A percentile compares a stretch with the other conserved stretches of the same genome.
Evolutionary conservation across 1,140 invertebrate species (phyloP).

Genomic region (Cotesia chilonis): DNA sequence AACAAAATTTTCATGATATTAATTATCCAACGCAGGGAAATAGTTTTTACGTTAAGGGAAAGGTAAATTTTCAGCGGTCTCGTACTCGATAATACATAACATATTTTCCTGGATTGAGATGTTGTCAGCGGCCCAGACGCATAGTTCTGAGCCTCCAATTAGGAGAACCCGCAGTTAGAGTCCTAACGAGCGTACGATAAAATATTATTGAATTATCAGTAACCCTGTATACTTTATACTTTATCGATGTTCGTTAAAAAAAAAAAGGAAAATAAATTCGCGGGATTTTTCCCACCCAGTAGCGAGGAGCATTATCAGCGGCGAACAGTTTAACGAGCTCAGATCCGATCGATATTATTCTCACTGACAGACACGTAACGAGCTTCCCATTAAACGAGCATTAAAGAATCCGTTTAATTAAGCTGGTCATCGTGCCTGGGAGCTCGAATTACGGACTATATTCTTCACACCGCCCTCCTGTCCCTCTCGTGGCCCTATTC

Average conservation of each 20-base stretch:
- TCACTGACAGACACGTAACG: slow-evolving; percentile 31
- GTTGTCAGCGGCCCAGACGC: neutral
- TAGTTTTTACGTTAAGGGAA: too few species aligned
- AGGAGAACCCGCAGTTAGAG: slow-evolving; percentile 33
- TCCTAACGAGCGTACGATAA: slow-evolving; percentile 42
- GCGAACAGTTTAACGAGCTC: slow-evolving; percentile 12
- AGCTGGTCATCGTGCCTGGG: slow-evolving; percentile 21
- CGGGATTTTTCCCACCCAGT: slow-evolving; percentile 9
- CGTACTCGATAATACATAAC: too few species aligned
- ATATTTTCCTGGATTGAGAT: slow-evolving; percentile 16
- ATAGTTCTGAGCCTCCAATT: slow-evolving; percentile 34
- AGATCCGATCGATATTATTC: slow-evolving; percentile 35
- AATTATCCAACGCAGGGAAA: too few species aligned
- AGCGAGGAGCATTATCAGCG: neutral
- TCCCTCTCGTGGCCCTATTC: neutral
- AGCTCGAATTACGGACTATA: slow-evolving; percentile 28
- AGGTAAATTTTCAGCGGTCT: too few species aligned
- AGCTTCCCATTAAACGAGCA: slow-evolving; percentile 39
- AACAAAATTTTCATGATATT: too few species aligned
- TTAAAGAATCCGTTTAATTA: slow-evolving; percentile 43
- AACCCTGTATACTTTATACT: slow-evolving; percentile 34
- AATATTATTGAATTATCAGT: slow-evolving; percentile 41
- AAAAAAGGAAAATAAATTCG: slow-evolving; percentile 1
- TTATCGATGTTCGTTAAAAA: slow-evolving; percentile 32
- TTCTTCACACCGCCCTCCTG: slow-evolving; percentile 22